Percentiles rank a stretch among this genome's conserved stretches.
These are phyloP conservation scores for Bolinopsis microptera DNA, from an alignment of 37 sponge, comb jelly and placozoan species.

Conservation along the genomic window DNA sequence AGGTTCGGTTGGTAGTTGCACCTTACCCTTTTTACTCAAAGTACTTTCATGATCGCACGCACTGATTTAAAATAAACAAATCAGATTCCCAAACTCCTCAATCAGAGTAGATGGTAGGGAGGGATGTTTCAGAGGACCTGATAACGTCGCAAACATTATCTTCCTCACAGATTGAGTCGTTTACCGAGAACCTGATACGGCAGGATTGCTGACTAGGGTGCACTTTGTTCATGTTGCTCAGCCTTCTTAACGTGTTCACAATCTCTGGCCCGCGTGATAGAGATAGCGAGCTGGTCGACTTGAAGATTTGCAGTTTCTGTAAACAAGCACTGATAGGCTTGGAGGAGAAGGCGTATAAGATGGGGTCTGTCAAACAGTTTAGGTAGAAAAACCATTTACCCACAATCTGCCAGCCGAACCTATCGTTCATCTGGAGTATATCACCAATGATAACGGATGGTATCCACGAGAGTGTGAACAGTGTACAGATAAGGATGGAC, in stretches of 20 bases:
- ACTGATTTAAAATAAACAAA: too few species aligned
- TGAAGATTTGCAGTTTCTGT: background rate
- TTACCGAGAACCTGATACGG: background rate
- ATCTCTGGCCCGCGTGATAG: background rate
- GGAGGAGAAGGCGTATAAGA: background rate
- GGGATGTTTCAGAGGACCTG: background rate
- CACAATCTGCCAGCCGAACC: background rate
- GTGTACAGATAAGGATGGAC: background rate
- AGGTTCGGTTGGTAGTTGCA: too few species aligned
- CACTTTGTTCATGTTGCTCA: background rate
- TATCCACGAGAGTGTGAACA: conserved; percentile 4
- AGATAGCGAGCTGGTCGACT: background rate
- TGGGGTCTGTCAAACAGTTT: conserved; percentile 10
- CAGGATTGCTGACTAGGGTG: background rate
- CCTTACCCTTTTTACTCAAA: too few species aligned
- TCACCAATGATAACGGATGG: background rate
- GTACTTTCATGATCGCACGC: too few species aligned
- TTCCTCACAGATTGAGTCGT: background rate
- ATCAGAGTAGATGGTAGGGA: background rate
- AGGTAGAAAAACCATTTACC: background rate
- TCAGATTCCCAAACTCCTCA: too few species aligned
- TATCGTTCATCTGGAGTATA: background rate
- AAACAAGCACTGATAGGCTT: conserved; percentile 3
- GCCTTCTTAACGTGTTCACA: background rate
- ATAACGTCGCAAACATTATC: background rate